Base-by-base conservation (phyloP, 2,797 vertebrate species). In the Sphenopsis melanotis region DNA sequence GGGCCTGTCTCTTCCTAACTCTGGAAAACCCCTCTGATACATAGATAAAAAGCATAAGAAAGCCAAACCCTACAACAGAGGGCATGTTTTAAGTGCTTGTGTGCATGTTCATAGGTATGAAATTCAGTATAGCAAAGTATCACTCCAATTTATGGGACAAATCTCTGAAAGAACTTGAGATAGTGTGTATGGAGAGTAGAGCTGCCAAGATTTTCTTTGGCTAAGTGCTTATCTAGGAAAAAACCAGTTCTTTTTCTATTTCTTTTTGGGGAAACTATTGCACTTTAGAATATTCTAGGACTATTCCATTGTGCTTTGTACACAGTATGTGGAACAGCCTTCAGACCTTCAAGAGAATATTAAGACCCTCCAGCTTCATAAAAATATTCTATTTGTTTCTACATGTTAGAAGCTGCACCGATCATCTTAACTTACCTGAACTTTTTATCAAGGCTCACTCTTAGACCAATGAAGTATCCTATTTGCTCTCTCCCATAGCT, bases 401-500 rank as follows among this genome's bases (percentile, higher is more conserved):
- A 52, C 13, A 5, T 18, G 2, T 79, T 69, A 65, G 64, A 39
- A 66, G 23, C 8, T 72, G 21, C 20, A 44, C 26, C 3, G 1
- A 17, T 56, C 16, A 53, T 81, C 37, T 71, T 70, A 87, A 98
- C 98, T 98, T 98, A 99, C 99, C 95, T 98, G 91, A 99, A 99
- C 3, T 98, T 98, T 91, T 98, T 98, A 98, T 99, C 99, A 97
- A 99, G 96, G 94, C 98, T 98, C 81, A 99, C 96, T 57, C 91
- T 96, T 97, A 99, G 95, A 37, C 99, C 99, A 78, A 99, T 99
- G 95, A 98, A 99, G 95, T 98, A 99, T 49, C 11, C 8, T 85
- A 10, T 4, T 57, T 7, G 4, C 18, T n/a, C 34, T 32, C 79
- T 75, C 68, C 53, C 41, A 10, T 64, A 94, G 14, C 83, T 17